phyloP scores from a whole-genome alignment of 2,888 invertebrate species.

The Pseudanteris insignis region DNA sequence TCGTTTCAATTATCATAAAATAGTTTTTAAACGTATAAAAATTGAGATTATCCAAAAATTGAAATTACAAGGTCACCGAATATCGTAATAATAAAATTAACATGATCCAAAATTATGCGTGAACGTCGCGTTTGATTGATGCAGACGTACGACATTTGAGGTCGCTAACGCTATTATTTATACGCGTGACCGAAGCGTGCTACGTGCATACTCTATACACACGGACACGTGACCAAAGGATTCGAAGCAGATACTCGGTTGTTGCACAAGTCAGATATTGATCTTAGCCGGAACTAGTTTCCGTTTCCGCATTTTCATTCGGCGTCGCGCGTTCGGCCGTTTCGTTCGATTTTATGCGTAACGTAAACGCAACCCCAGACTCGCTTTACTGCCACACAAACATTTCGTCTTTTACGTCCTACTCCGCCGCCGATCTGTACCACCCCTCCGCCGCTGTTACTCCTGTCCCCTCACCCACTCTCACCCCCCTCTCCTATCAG shows the following conservation, averaged over 20 bases:
- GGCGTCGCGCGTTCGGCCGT: conserved; percentile 27
- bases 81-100: too few species aligned
- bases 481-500: too few species aligned
- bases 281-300: conserved; percentile 65
- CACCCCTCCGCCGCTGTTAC: neutral
- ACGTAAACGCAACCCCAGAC: too few species aligned
- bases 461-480: neutral
- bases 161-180: conserved; percentile 16
- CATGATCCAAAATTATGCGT: too few species aligned
- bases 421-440: too few species aligned
- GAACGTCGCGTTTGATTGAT: conserved; percentile 20
- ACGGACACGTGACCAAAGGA: conserved; percentile 47
- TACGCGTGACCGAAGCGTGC: conserved; percentile 35
- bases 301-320: conserved; percentile 58
- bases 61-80: too few species aligned
- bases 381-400: too few species aligned
- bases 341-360: conserved; percentile 5
- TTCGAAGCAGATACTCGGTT: conserved; percentile 53
- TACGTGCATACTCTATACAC: conserved; percentile 35
- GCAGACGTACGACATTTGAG: conserved; percentile 6
- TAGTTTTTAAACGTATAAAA: too few species aligned
- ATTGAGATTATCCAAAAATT: too few species aligned
- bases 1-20: too few species aligned
- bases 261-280: conserved; percentile 63
- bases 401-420: too few species aligned